phyloP scores from a whole-genome alignment of 2,888 invertebrate species.

The Boloria euphrosyne region DNA sequence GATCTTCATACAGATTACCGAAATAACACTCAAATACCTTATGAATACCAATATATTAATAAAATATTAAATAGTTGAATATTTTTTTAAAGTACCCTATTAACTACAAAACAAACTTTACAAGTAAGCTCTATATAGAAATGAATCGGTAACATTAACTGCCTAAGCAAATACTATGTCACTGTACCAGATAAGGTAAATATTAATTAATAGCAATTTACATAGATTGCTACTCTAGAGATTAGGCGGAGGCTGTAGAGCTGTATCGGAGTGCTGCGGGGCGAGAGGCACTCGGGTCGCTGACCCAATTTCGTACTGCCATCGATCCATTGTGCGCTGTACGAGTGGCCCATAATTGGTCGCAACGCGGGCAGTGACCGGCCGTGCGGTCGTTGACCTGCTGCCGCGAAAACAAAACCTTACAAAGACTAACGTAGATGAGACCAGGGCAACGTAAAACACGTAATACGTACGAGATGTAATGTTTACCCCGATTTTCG shows the following conservation, averaged over 20 bases:
- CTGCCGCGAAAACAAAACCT: slow-evolving; percentile 79
- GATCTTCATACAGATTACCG: too few species aligned
- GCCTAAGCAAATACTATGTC: background rate
- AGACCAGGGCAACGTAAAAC: slow-evolving; percentile 29
- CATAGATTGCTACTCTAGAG: slow-evolving; percentile 17
- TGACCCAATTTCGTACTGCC: slow-evolving; percentile 79
- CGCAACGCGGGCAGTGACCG: slow-evolving; percentile 80
- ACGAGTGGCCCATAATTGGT: slow-evolving; percentile 83
- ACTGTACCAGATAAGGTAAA: background rate
- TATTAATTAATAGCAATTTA: slow-evolving; percentile 35
- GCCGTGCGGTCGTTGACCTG: slow-evolving; percentile 73
- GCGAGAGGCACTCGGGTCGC: slow-evolving; percentile 58
- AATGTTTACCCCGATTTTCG: background rate
- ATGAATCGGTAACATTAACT: too few species aligned
- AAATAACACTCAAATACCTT: too few species aligned
- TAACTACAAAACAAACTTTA: too few species aligned
- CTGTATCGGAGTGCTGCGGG: slow-evolving; percentile 50
- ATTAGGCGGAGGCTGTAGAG: slow-evolving; percentile 41
- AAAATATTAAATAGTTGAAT: too few species aligned
- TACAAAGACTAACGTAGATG: slow-evolving; percentile 43
- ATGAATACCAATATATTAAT: too few species aligned
- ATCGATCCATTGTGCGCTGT: slow-evolving; percentile 82
- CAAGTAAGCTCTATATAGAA: too few species aligned
- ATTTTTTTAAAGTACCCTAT: too few species aligned
- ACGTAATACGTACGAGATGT: background rate